Base-by-base conservation (phyloP, 2,797 vertebrate species). In the Petrocephalus schoutedeni region DNA sequence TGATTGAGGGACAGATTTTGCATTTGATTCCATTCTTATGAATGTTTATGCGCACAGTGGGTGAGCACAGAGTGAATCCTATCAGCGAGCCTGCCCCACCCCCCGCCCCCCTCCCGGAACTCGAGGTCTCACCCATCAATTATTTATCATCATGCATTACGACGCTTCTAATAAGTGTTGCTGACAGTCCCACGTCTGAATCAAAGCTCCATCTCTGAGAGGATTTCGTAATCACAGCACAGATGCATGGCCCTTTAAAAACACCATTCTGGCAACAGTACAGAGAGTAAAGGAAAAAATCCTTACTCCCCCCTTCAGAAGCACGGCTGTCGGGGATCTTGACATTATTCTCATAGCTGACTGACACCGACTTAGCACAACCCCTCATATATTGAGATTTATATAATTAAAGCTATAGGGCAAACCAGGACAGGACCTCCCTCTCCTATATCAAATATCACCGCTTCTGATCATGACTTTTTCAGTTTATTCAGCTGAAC, bases 131-230 rank as follows among this genome's bases (percentile, higher is more conserved):
- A 51, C 59, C 54, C 32, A 87, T 89, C 67, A 85, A 90, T 90
- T 87, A 89, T 90, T 91, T 85, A 90, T 23, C 28, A 67, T 53
- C 85, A 23, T 58, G 58, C 86, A 59, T 86, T 57, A 90, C 67
- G 77, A 87, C 12, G 74, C 82, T 86, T 82, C 67, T 88, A 90
- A 88, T 89, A 89, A 89, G 89, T 87, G 51, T 88, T 88, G 84
- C 85, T 86, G 83, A 74, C 32, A 53, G 56, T 56, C 58, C 89
- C 71, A 83, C 59, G 36, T 85, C 28, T 61, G 21, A 67, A 19
- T 82, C 56, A 80, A 36, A 54, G 58, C 85, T 67, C 7, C 54
- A 1, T 21, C 36, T 51, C 0, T 2, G 77, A 88, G 82, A 16
- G 28, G 32, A 59, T 88, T 88, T 89, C 5, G 53, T 36, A 88